These are phyloP conservation scores for Eupithecia insigniata DNA, from an alignment of 2,888 invertebrate genomes.

Conservation along the genomic window DNA sequence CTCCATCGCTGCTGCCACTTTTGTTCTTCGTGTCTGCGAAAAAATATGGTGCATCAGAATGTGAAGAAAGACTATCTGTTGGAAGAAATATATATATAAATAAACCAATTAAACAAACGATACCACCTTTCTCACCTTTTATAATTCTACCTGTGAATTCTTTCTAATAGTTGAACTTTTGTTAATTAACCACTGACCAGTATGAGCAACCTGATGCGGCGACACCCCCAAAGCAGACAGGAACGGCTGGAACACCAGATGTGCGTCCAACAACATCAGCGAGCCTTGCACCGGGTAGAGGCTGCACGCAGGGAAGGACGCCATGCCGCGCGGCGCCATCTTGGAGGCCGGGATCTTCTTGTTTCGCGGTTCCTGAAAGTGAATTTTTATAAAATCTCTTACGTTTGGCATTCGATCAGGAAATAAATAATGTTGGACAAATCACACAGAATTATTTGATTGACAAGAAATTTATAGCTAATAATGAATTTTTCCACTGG, in stretches of 20 bases:
- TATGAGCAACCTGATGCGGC: constrained; percentile 89
- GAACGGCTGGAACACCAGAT: constrained; percentile 96
- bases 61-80: neutral
- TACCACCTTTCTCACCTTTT: neutral
- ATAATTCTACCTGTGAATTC: too few species aligned
- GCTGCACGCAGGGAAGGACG: constrained; percentile 85
- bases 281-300: constrained; percentile 92
- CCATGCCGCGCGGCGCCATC: constrained; percentile 71
- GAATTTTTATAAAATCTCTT: neutral
- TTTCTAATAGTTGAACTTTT: too few species aligned
- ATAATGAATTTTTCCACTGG: too few species aligned
- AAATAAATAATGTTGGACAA: neutral
- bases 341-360: constrained; percentile 80
- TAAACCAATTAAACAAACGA: neutral
- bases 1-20: constrained; percentile 42
- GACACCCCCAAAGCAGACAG: constrained; percentile 94
- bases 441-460: too few species aligned
- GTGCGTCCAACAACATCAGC: constrained; percentile 94
- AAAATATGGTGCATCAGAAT: neutral
- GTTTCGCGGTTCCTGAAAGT: constrained; percentile 70
- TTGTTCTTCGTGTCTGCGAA: constrained; percentile 57
- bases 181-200: constrained; percentile 11
- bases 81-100: neutral
- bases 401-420: neutral
- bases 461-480: too few species aligned